These are phyloP conservation scores for Coilia nasus DNA, from an alignment of 2,797 vertebrate species.

Conservation along the genomic window DNA sequence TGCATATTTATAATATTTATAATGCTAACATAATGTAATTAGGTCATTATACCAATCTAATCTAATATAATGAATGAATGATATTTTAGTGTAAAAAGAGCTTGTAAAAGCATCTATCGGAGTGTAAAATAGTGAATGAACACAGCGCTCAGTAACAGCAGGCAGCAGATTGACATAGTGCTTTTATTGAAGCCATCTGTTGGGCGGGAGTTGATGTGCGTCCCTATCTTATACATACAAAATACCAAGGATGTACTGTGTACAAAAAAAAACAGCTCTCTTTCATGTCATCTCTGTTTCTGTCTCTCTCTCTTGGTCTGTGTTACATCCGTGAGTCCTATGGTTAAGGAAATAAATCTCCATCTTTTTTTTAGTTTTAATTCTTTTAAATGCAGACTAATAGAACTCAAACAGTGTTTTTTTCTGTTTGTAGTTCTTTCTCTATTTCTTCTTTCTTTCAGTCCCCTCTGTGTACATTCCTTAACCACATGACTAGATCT, in stretches of 20 bases:
- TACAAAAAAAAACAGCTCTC: conserved; percentile 95
- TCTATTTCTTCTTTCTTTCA: conserved; percentile 66
- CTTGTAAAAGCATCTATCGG: neutral
- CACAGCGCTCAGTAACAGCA: conserved; percentile 61
- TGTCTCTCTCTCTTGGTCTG: conserved; percentile 34
- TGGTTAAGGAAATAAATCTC: conserved; percentile 80
- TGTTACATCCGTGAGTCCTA: conserved; percentile 87
- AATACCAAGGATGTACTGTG: conserved; percentile 98
- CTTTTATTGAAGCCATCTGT: conserved; percentile 98
- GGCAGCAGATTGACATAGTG: conserved; percentile 91
- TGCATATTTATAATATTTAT: neutral
- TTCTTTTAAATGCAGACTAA: conserved; percentile 60
- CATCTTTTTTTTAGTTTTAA: conserved; percentile 60
- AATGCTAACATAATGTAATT: neutral
- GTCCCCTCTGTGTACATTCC: conserved; percentile 78
- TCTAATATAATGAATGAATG: conserved; percentile 21
- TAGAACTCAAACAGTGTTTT: conserved; percentile 58
- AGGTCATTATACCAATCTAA: neutral
- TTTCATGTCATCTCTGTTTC: conserved; percentile 74
- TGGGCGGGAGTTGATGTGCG: conserved; percentile 95
- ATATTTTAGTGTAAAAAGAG: neutral
- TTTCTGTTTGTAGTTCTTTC: neutral
- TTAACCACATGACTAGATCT: conserved; percentile 83
- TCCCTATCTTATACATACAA: conserved; percentile 93
- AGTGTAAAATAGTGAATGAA: conserved; percentile 53